Evolutionary conservation across 2,113 vertebrate species (phyloP).

Genomic region (Hydrolagus affinis): DNA sequence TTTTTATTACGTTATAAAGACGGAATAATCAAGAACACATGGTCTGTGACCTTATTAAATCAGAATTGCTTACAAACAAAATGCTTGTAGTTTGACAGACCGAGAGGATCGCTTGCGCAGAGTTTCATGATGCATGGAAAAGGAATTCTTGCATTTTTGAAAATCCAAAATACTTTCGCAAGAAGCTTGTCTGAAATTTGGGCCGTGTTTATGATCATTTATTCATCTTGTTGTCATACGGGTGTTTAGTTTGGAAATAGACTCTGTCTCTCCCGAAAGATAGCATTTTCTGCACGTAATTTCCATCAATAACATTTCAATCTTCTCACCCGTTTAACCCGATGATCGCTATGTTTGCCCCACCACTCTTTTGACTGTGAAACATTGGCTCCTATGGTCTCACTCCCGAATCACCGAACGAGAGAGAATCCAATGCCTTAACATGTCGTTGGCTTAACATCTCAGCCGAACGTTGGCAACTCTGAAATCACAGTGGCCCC

Average conservation of each 20-base stretch:
- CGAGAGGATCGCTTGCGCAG: neutral
- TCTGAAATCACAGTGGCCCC: neutral
- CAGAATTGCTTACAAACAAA: conserved; percentile 32
- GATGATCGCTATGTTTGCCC: neutral
- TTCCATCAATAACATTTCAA: neutral
- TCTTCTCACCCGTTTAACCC: neutral
- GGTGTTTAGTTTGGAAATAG: conserved; percentile 27
- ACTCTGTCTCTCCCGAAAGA: conserved; percentile 7
- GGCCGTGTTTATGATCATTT: neutral
- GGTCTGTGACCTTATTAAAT: conserved; percentile 29
- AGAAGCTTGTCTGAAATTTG: conserved; percentile 26
- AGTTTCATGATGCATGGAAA: conserved; percentile 18
- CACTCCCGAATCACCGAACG: no score
- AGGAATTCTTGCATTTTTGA: conserved; percentile 30
- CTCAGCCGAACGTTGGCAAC: no score
- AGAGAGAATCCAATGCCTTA: no score
- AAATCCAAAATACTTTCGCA: conserved; percentile 20
- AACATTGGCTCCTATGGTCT: neutral
- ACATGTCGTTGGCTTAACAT: no score
- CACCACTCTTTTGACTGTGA: neutral
- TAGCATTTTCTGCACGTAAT: neutral
- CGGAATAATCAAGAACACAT: conserved; percentile 27
- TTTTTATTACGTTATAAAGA: conserved; percentile 17
- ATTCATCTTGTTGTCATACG: conserved; percentile 25
- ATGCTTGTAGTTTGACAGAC: conserved; percentile 17